Percentiles rank a stretch among this genome's conserved stretches.
Conservation (phyloP, 2,797 vertebrate genomes). For the Crenichthys baileyi region DNA sequence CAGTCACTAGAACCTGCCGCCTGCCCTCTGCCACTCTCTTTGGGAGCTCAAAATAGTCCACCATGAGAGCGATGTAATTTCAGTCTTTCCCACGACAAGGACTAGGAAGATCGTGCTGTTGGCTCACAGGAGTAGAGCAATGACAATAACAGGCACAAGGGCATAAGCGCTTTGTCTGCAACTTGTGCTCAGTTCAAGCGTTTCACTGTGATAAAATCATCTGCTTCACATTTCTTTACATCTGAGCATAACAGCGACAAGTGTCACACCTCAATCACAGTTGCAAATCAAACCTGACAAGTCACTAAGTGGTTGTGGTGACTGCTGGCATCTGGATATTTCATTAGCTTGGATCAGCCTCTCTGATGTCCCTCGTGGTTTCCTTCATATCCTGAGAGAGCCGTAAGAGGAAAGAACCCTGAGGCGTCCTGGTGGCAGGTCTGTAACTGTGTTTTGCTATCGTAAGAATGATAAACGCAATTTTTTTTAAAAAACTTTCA, state of each 20-base stretch:
- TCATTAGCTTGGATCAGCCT: constrained; percentile 70
- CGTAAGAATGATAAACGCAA: constrained; percentile 34
- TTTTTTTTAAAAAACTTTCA: constrained; percentile 15
- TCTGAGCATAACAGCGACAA: constrained; percentile 16
- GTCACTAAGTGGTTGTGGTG: constrained; percentile 54
- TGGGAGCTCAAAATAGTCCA: constrained; percentile 87
- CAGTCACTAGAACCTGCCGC: constrained; percentile 78
- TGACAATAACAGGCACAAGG: constrained; percentile 66
- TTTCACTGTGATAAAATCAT: constrained; percentile 28
- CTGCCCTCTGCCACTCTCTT: constrained; percentile 83
- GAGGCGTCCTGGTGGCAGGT: constrained; percentile 25
- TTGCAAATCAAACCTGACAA: constrained; percentile 51
- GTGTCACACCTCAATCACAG: constrained; percentile 23
- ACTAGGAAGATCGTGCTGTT: constrained; percentile 65
- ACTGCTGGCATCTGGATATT: constrained; percentile 73
- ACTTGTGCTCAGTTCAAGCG: constrained; percentile 25
- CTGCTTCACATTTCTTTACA: constrained; percentile 8
- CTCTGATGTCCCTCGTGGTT: constrained; percentile 73
- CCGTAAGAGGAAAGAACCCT: constrained; percentile 43
- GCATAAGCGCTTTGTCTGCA: constrained; percentile 30
- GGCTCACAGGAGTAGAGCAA: constrained; percentile 63
- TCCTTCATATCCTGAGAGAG: constrained; percentile 72
- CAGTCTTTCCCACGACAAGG: constrained; percentile 85
- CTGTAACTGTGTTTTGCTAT: constrained; percentile 25
- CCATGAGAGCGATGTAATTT: constrained; percentile 85